Conservation (phyloP, 2,888 invertebrate species). For the Hirtodrosophila cameraria region DNA sequence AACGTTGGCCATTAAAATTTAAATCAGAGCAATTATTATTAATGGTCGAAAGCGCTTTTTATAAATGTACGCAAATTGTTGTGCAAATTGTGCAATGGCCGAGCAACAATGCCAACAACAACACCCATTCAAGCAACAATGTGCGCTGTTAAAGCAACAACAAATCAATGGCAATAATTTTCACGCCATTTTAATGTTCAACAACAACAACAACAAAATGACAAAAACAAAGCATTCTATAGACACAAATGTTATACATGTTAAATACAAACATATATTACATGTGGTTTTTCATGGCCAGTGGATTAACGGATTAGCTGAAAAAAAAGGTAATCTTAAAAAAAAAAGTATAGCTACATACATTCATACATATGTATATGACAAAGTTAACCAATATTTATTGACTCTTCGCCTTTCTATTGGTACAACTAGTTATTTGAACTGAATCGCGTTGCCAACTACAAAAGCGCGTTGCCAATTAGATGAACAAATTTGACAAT, state of each 20-base stretch:
- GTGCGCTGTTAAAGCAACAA: conserved; percentile 28
- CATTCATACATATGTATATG: too few relatives aligned
- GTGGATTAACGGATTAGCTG: too few relatives aligned
- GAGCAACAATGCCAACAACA: conserved; percentile 31
- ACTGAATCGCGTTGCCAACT: too few relatives aligned
- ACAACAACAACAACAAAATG: conserved; percentile 14
- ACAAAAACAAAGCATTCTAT: conserved; percentile 6
- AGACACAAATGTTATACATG: conserved; percentile 1
- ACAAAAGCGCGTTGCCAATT: too few relatives aligned
- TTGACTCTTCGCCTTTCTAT: too few relatives aligned
- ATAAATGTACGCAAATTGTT: conserved; percentile 76
- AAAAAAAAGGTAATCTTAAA: too few relatives aligned
- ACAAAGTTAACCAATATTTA: too few relatives aligned
- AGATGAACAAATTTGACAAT: too few relatives aligned
- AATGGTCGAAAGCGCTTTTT: conserved; percentile 79
- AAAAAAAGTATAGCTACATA: too few relatives aligned
- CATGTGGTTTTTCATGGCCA: too few relatives aligned
- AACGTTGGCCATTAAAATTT: conserved; percentile 82
- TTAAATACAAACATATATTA: neutral
- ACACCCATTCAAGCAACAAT: conserved; percentile 31
- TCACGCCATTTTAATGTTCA: conserved; percentile 69
- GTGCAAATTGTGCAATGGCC: conserved; percentile 53
- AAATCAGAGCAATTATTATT: conserved; percentile 83
- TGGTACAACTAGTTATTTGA: too few relatives aligned
- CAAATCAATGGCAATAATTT: conserved; percentile 65